Evolutionary conservation across 2,797 vertebrate genomes (phyloP).

Genomic region (Siniperca scherzeri): DNA sequence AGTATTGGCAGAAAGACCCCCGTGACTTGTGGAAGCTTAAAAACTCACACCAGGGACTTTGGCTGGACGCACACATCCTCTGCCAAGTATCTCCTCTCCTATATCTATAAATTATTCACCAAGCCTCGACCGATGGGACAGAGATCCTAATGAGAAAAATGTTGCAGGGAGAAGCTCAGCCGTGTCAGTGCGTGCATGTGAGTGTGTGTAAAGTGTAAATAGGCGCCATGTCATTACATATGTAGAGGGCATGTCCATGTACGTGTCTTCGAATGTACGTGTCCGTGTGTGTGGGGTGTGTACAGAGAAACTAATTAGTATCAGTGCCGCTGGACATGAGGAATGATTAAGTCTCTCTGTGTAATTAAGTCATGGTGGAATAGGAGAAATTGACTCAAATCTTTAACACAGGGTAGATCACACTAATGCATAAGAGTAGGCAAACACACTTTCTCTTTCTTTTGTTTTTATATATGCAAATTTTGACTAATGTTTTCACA

Average conservation of each 20-base stretch:
- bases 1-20: constrained; percentile 65
- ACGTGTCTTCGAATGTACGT: background rate
- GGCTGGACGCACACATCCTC: constrained; percentile 47
- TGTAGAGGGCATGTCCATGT: constrained; percentile 35
- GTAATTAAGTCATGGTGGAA: constrained; percentile 65
- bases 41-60: constrained; percentile 69
- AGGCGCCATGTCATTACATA: constrained; percentile 45
- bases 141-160: constrained; percentile 76
- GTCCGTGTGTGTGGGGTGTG: constrained; percentile 16
- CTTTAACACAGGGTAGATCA: constrained; percentile 16
- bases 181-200: constrained; percentile 44
- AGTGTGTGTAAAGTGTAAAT: constrained; percentile 59
- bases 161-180: constrained; percentile 61
- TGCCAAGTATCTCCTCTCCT: constrained; percentile 48
- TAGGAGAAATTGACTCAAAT: constrained; percentile 39
- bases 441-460: background rate
- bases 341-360: constrained; percentile 64
- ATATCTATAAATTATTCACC: constrained; percentile 79
- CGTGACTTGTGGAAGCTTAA: constrained; percentile 61
- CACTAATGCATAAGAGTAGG: background rate
- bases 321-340: constrained; percentile 59
- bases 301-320: constrained; percentile 68
- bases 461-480: background rate
- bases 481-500: background rate
- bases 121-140: constrained; percentile 63